Evolutionary conservation across 2,113 vertebrate species (phyloP), one percentile per base, ranked within the genome.

Genomic region (Periophthalmodon schlosseri): DNA sequence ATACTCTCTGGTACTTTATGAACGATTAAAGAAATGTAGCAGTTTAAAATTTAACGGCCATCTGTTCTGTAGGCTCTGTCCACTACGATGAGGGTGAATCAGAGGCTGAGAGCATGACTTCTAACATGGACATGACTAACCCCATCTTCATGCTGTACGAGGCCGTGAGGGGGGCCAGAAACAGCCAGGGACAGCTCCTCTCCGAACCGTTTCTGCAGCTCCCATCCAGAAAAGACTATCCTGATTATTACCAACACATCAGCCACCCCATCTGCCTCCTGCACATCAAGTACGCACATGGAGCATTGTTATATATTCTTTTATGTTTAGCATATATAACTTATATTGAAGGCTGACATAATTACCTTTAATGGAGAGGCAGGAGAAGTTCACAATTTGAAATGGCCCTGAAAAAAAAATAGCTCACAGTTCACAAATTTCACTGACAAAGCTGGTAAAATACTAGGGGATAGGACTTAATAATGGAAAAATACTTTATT

Each of bases 221-320:
- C 74, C 98, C 98, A 70, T 97, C 96, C 78, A 96, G 96, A 92
- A 99, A 99, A 85, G 97, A 99, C 81, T 98, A 98, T 77, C 97
- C 97, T 2, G 95, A 99, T 93, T 99, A 99, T 93, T 99, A 95
- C 90, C 96, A 97, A 76, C 97, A 98, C 88, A 99, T 98, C 89
- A 96, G 92, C 91, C 92, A 96, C 70, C 98, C 97, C 52, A 93
- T 98, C 90, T 97, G 96, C 46, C 90, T 99, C 58, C 95, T 95
- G 74, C 96, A 97, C 82, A 98, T 99, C 89, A 96, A 97, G 98
- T 99, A 96, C 87, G 93, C 72, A 67, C 23, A 50, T 44, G 13
- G 0, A 56, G 20, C 20, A 56, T n/a, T n/a, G 52, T 49, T 5
- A 49, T 0, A 49, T 3, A 4, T 2, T 49, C 15, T 49, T 49